Conservation (phyloP, 1,140 invertebrate species). For the Mercenaria mercenaria region DNA sequence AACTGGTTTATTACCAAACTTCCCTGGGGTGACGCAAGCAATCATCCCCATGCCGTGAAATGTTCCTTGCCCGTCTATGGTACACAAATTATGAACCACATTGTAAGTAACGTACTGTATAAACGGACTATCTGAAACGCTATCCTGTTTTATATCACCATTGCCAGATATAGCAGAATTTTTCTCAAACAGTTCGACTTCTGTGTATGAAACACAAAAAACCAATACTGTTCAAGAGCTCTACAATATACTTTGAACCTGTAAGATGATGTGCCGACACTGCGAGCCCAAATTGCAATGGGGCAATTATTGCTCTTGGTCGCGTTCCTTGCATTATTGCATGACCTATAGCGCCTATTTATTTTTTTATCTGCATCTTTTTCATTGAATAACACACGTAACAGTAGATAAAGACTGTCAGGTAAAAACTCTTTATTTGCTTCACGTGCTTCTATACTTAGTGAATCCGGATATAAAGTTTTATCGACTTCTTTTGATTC, state of each 20-base stretch:
- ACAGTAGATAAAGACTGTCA: background rate
- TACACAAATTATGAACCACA: slow-evolving; percentile 68
- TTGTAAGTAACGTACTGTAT: slow-evolving; percentile 67
- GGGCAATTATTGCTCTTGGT: slow-evolving; percentile 66
- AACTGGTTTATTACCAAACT: background rate
- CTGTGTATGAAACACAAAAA: background rate
- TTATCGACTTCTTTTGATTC: slow-evolving; percentile 28
- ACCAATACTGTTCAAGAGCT: background rate
- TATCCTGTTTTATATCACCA: background rate
- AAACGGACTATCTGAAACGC: background rate
- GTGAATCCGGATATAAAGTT: slow-evolving; percentile 7
- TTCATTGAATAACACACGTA: background rate
- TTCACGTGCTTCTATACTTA: background rate
- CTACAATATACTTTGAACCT: slow-evolving; percentile 22
- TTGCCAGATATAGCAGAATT: background rate
- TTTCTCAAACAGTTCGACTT: slow-evolving; percentile 16
- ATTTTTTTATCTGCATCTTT: slow-evolving; percentile 1
- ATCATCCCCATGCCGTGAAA: slow-evolving; percentile 82
- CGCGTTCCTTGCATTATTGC: slow-evolving; percentile 50
- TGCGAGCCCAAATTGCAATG: slow-evolving; percentile 75
- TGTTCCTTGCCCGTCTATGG: slow-evolving; percentile 68
- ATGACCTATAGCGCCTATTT: background rate
- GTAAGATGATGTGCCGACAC: slow-evolving; percentile 76
- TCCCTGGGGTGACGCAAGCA: slow-evolving; percentile 61
- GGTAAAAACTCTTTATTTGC: background rate